Conservation (phyloP, 2,113 vertebrate genomes). For the Miniopterus natalensis region DNA sequence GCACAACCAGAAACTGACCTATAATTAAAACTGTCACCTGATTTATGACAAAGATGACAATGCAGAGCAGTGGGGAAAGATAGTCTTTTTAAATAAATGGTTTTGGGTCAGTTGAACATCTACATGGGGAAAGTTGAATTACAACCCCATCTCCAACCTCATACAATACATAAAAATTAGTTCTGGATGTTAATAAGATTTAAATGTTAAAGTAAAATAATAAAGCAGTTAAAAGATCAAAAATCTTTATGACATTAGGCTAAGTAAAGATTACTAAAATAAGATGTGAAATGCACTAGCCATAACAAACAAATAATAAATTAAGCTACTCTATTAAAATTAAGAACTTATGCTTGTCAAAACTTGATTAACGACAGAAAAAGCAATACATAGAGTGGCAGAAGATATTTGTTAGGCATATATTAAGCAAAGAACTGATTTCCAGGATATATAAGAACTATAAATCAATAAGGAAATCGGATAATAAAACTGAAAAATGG, state of each 20-base stretch:
- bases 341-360: not conserved
- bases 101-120: not conserved
- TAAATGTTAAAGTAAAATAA: slow-evolving; percentile 43
- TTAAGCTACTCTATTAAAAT: not conserved
- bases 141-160: not conserved
- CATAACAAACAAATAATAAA: not conserved
- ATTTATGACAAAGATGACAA: not conserved
- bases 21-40: not conserved
- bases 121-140: not conserved
- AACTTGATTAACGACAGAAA: not conserved
- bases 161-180: not conserved
- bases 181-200: not conserved
- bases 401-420: not conserved
- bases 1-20: not conserved
- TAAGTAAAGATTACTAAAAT: slow-evolving; percentile 13
- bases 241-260: not conserved
- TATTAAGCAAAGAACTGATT: slow-evolving; percentile 1
- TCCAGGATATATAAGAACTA: not conserved
- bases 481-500: not conserved
- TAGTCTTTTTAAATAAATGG: not conserved
- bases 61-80: not conserved
- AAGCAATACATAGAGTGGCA: not conserved
- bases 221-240: not conserved
- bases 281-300: not conserved
- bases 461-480: not conserved